Conservation (phyloP, 2,113 vertebrate genomes). For the Pachycephala philippinensis region DNA sequence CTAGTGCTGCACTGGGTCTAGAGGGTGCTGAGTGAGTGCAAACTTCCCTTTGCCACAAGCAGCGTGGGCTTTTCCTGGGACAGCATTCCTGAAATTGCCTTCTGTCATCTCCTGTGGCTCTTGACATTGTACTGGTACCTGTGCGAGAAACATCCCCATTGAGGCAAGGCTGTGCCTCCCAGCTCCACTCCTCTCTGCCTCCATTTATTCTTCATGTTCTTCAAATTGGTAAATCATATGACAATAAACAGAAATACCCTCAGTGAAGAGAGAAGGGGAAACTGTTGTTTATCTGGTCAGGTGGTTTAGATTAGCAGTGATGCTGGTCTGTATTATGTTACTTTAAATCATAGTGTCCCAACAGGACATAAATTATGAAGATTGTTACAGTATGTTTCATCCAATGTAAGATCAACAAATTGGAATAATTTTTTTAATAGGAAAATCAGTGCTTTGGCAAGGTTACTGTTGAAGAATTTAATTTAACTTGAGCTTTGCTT, state of each 20-base stretch:
- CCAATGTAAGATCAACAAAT: slow-evolving; percentile 86
- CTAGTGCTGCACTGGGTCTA: slow-evolving; percentile 17
- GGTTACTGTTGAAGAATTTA: slow-evolving; percentile 76
- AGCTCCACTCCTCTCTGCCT: slow-evolving; percentile 61
- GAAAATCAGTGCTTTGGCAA: slow-evolving; percentile 84
- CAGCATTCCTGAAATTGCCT: slow-evolving; percentile 61
- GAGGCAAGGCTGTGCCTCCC: slow-evolving; percentile 51
- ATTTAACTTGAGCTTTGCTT: slow-evolving; percentile 76
- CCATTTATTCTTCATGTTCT: slow-evolving; percentile 65
- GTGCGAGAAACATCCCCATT: not conserved
- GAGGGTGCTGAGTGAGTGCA: not conserved
- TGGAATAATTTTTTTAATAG: slow-evolving; percentile 84
- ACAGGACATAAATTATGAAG: slow-evolving; percentile 91
- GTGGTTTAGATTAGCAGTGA: slow-evolving; percentile 97
- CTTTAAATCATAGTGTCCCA: slow-evolving; percentile 92
- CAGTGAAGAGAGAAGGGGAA: slow-evolving; percentile 77
- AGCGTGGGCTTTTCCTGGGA: not conserved
- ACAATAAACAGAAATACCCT: slow-evolving; percentile 93
- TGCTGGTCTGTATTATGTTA: slow-evolving; percentile 93
- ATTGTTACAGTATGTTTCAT: slow-evolving; percentile 85
- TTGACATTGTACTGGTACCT: slow-evolving; percentile 70
- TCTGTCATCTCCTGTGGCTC: slow-evolving; percentile 52
- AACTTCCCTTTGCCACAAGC: not conserved
- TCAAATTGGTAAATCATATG: slow-evolving; percentile 81
- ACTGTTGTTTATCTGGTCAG: slow-evolving; percentile 84